phyloP scores from a whole-genome alignment of 1,140 invertebrate genomes.

The Cecropterus lyciades region DNA sequence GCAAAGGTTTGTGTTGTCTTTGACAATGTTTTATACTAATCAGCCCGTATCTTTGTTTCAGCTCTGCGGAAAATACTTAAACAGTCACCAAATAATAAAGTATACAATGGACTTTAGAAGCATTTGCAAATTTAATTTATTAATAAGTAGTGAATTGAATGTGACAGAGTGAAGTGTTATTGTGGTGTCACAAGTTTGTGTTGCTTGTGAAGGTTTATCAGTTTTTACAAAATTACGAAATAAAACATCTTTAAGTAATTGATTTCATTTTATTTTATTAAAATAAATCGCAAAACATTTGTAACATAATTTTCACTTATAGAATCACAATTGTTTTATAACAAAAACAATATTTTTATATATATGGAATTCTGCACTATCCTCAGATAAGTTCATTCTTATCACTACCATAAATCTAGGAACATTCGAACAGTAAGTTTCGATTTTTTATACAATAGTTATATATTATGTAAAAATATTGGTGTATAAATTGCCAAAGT shows the following conservation, averaged over 20 bases:
- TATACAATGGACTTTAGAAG: conserved; percentile 80
- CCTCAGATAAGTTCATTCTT: too few species aligned
- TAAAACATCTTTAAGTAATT: conserved; percentile 33
- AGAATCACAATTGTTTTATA: too few species aligned
- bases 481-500: too few species aligned
- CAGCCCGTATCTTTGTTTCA: conserved; percentile 56
- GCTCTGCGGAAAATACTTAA: conserved; percentile 73
- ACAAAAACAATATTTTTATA: too few species aligned
- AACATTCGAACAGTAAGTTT: too few species aligned
- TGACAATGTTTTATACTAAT: conserved; percentile 10
- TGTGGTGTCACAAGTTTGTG: conserved; percentile 45
- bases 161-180: conserved; percentile 58
- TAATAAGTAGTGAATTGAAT: conserved; percentile 75
- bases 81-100: conserved; percentile 76
- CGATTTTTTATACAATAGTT: too few species aligned
- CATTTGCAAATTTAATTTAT: conserved; percentile 67
- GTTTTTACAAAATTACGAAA: conserved; percentile 63
- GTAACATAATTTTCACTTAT: too few species aligned
- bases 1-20: too few species aligned
- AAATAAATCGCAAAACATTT: neutral
- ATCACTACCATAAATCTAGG: too few species aligned
- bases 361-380: too few species aligned
- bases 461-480: too few species aligned
- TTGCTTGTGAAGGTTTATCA: conserved; percentile 55
- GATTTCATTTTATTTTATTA: conserved; percentile 28